Evolutionary conservation across 1,140 invertebrate genomes (phyloP).

Genomic region (Drosophila nigromelanica): DNA sequence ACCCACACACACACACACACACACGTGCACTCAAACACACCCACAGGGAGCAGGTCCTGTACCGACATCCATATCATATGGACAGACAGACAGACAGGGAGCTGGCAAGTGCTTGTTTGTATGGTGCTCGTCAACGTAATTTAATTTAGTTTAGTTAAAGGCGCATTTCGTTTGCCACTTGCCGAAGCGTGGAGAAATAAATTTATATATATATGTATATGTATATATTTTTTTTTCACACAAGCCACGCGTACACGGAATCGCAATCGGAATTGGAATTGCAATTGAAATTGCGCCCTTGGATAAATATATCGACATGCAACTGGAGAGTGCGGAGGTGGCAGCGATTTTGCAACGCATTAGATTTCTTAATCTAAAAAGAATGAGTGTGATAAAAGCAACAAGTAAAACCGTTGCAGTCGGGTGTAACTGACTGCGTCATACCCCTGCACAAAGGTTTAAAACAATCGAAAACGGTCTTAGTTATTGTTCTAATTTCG

Average conservation of each 20-base stretch:
- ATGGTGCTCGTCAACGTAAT: conserved; percentile 30
- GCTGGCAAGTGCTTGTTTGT: conserved; percentile 16
- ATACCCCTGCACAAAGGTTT: too few relatives aligned
- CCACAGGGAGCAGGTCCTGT: conserved; percentile 8
- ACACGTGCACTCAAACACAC: conserved; percentile 38
- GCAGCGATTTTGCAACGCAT: conserved; percentile 3
- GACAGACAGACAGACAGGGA: conserved; percentile 10
- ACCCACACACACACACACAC: conserved; percentile 21
- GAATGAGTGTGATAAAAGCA: too few relatives aligned
- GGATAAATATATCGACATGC: not conserved
- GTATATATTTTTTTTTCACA: conserved; percentile 26
- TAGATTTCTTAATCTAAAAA: not conserved
- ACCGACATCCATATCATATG: conserved; percentile 9
- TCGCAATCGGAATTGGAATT: conserved; percentile 20
- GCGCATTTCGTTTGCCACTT: conserved; percentile 54
- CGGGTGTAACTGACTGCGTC: too few relatives aligned
- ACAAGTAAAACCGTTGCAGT: too few relatives aligned
- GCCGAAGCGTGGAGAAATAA: conserved; percentile 62
- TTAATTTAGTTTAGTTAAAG: conserved; percentile 71
- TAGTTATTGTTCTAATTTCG: too few relatives aligned
- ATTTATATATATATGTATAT: not conserved
- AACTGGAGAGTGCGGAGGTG: conserved; percentile 9
- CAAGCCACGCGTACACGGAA: conserved; percentile 19
- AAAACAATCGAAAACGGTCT: too few relatives aligned
- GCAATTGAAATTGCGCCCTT: conserved; percentile 57